phyloP scores from a whole-genome alignment of 2,113 vertebrate species.

The Vulpes ferrilata region DNA sequence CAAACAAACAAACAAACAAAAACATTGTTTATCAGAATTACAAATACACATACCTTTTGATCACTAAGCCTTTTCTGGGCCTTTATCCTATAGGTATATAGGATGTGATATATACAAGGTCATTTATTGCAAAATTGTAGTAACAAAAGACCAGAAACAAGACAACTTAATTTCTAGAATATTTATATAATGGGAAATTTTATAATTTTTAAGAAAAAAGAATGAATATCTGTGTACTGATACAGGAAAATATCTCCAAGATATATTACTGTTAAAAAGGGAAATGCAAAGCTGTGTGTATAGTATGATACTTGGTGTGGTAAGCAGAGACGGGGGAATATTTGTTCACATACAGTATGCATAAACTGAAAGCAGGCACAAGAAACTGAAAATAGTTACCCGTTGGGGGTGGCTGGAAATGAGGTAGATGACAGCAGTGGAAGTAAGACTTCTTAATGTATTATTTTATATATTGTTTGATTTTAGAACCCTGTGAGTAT shows the following conservation, averaged over 20 bases:
- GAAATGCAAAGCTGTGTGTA: not conserved
- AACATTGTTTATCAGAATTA: conserved; percentile 11
- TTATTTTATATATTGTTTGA: not conserved
- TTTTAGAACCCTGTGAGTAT: not conserved
- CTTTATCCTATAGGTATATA: not conserved
- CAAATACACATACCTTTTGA: conserved; percentile 8
- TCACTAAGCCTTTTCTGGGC: not conserved
- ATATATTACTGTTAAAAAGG: conserved; percentile 6
- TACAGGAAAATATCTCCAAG: not conserved
- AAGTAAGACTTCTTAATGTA: not conserved
- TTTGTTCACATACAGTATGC: not conserved
- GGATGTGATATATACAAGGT: not conserved
- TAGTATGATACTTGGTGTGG: not conserved
- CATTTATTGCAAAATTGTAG: conserved; percentile 12
- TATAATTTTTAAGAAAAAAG: conserved; percentile 8
- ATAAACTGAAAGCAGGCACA: not conserved
- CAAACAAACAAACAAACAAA: not conserved
- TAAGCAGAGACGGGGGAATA: not conserved
- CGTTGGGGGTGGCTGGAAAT: not conserved
- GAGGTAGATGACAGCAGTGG: not conserved
- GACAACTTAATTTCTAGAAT: not conserved
- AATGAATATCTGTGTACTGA: not conserved
- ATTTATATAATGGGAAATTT: conserved; percentile 21
- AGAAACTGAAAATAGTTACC: not conserved
- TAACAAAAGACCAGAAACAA: not conserved